Evolutionary conservation across 2,888 invertebrate species (phyloP).

Genomic region (Neoascia interrupta): DNA sequence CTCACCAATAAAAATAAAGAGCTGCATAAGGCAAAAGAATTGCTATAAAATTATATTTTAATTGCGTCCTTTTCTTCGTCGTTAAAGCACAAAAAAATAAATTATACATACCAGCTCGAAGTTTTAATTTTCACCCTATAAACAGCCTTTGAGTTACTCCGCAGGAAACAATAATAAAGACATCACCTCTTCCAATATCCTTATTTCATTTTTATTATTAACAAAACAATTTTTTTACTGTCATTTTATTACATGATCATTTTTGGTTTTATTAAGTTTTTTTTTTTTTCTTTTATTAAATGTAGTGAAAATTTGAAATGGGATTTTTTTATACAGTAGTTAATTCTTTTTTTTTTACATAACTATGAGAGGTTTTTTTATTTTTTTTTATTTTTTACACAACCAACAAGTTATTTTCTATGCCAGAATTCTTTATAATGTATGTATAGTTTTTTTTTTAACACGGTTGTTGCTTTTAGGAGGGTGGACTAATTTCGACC

Average conservation of each 20-base stretch:
- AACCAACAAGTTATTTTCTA: constrained; percentile 57
- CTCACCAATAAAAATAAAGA: too few species aligned
- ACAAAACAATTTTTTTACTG: constrained; percentile 64
- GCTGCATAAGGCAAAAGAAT: too few species aligned
- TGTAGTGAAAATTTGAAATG: constrained; percentile 69
- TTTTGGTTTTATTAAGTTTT: constrained; percentile 29
- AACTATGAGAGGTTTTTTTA: constrained; percentile 51
- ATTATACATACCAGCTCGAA: too few species aligned
- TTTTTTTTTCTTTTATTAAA: constrained; percentile 47
- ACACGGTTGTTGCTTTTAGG: neutral
- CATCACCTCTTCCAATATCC: constrained; percentile 32
- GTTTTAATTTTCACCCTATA: too few species aligned
- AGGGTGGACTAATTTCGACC: neutral
- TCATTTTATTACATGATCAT: constrained; percentile 49
- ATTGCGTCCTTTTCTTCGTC: too few species aligned
- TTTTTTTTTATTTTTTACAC: constrained; percentile 42
- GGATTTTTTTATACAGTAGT: constrained; percentile 65
- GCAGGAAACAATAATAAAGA: constrained; percentile 11
- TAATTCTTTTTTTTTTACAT: constrained; percentile 48
- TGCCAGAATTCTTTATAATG: constrained; percentile 4
- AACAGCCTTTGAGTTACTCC: too few species aligned
- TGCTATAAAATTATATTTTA: too few species aligned
- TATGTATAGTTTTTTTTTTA: constrained; percentile 4
- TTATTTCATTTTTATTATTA: constrained; percentile 66
- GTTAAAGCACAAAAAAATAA: too few species aligned